These are phyloP conservation scores for Drosophila pallidifrons DNA, from an alignment of 1,140 invertebrate species.

Conservation along the genomic window DNA sequence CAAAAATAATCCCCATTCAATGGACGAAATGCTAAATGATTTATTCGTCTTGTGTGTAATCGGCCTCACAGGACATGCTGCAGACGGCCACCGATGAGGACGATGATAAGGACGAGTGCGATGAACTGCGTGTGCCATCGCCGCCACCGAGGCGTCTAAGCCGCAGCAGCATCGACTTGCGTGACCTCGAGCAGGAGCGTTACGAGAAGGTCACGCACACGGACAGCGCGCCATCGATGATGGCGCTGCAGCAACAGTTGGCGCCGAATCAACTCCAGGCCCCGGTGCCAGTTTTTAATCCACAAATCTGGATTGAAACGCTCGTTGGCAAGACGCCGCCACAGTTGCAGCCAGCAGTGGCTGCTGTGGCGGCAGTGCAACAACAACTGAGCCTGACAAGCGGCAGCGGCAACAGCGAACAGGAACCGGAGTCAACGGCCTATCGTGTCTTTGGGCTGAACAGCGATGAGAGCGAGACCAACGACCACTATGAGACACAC, in stretches of 20 bases:
- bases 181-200: conserved; percentile 83
- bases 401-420: conserved; percentile 70
- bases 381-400: conserved; percentile 68
- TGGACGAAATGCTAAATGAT: neutral
- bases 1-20: conserved; percentile 10
- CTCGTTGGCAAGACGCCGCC: conserved; percentile 29
- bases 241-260: conserved; percentile 71
- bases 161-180: conserved; percentile 84
- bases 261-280: conserved; percentile 57
- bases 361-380: conserved; percentile 23
- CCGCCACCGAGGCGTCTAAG: conserved; percentile 82
- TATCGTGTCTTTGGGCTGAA: conserved; percentile 73
- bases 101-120: conserved; percentile 83
- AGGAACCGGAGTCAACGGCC: conserved; percentile 62
- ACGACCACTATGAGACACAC: conserved; percentile 73
- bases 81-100: conserved; percentile 82
- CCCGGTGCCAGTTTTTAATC: conserved; percentile 67
- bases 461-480: conserved; percentile 80
- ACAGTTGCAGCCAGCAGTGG: neutral
- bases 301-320: conserved; percentile 70
- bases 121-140: conserved; percentile 83
- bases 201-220: conserved; percentile 84
- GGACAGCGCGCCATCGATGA: conserved; percentile 84
- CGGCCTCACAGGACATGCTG: conserved; percentile 73
- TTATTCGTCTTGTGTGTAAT: conserved; percentile 22